phyloP scores from a whole-genome alignment of 2,888 invertebrate species.

The Cancer borealis region DNA sequence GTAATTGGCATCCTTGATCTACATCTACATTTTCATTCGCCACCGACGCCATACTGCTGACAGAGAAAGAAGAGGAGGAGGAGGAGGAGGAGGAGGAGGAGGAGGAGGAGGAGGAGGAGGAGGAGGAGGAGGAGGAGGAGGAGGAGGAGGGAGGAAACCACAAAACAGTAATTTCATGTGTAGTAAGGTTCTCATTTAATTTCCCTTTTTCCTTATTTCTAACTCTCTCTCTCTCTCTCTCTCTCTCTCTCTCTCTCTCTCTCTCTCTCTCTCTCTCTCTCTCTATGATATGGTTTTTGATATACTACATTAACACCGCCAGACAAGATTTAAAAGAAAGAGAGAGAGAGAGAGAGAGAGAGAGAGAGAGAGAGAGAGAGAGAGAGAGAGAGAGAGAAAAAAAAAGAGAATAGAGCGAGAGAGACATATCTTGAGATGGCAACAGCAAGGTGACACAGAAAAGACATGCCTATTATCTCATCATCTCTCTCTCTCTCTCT shows the following conservation, averaged over 20 bases:
- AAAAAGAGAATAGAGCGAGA: neutral
- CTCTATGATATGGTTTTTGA: too few species aligned
- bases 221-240: constrained; percentile 21
- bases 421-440: neutral
- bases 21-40: neutral
- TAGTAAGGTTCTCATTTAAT: neutral
- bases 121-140: constrained; percentile 11
- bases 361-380: neutral
- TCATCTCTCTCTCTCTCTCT: neutral
- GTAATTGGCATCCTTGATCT: constrained; percentile 2
- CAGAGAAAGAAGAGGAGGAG: neutral
- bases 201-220: neutral
- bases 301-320: neutral
- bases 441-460: neutral
- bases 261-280: constrained; percentile 11
- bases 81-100: constrained; percentile 40
- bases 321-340: neutral
- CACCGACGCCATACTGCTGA: neutral
- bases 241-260: constrained; percentile 20
- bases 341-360: neutral
- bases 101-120: constrained; percentile 28
- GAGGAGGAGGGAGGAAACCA: too few species aligned
- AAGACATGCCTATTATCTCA: neutral
- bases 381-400: neutral
- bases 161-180: neutral